Base-by-base conservation (phyloP, 2,888 invertebrate species). In the Caradrina clavipalpis region DNA sequence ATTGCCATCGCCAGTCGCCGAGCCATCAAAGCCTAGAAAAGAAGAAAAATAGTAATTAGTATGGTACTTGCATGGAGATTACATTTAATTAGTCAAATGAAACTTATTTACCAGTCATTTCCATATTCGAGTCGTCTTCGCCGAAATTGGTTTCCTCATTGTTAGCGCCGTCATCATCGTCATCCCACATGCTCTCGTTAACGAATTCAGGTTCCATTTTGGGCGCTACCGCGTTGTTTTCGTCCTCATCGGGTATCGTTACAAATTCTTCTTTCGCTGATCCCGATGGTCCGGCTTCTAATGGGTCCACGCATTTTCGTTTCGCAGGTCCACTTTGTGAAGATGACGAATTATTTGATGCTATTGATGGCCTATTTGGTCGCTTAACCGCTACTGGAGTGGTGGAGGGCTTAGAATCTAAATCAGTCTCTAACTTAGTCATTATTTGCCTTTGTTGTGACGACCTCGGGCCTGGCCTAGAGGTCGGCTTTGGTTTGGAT, bases 201-300 rank as follows among this genome's bases (percentile, higher is more conserved):
- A 96, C 95, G 91, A 97, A 97, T 92, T 97, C 97, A 0, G 97
- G 97, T 96, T 97, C 97, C 91, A 97, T 97, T 96, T 97, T 97
- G 39, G 97, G 97, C 86, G 97, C 97, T 79, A 97, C 96, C 73
- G 96, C 96, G 79, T 96, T 96, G 39, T 96, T 95, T 91, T 96
- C 96, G 78, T 96, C 96, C 87, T 96, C 96, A 79, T 96, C 96
- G 0, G 96, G 95, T 92, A 96, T 96, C 86, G 96, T 96, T 2
- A 96, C 96, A 79, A 95, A 96, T 89, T 96, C 96, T 51, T 96
- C 96, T 90, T 96, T 97, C 58, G 94, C 95, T 39, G 92, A 96
- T 89, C 96, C 96, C 21, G 96, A 96, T 15, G 96, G 96, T 84
- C 97, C 97, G 57, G 96, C 96, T 93, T 97, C 97, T 85, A 97